A percentile compares a stretch with the other conserved stretches of the same genome.
These are phyloP conservation scores for Heloderma charlesbogerti DNA, from an alignment of 2,113 vertebrate species.

Conservation along the genomic window DNA sequence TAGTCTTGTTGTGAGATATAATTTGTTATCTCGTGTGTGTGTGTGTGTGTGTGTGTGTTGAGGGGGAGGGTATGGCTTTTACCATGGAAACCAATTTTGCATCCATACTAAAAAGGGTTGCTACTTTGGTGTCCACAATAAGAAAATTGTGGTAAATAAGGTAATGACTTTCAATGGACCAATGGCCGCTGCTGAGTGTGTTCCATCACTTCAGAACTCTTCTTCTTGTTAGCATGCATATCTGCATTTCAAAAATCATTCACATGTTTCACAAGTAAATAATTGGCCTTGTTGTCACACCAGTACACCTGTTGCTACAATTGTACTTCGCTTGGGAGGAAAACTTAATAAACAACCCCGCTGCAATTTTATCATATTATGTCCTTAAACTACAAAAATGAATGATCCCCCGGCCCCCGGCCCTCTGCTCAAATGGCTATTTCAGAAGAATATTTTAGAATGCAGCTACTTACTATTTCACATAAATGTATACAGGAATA, in stretches of 20 bases:
- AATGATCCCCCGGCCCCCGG: too few species aligned
- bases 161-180: not conserved
- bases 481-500: too few species aligned
- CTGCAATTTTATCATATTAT: slow-evolving; percentile 30
- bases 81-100: slow-evolving; percentile 21
- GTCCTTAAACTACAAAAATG: not conserved
- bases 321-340: slow-evolving; percentile 39
- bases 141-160: not conserved
- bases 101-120: slow-evolving; percentile 9
- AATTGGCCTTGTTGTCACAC: slow-evolving; percentile 40
- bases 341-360: slow-evolving; percentile 19
- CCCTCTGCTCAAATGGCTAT: too few species aligned
- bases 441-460: not conserved
- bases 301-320: slow-evolving; percentile 44
- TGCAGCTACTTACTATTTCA: not conserved
- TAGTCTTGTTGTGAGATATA: slow-evolving; percentile 50
- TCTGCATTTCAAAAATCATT: slow-evolving; percentile 31
- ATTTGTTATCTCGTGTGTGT: slow-evolving; percentile 54
- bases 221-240: not conserved
- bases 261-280: slow-evolving; percentile 44
- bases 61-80: not conserved
- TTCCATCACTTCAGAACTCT: not conserved
- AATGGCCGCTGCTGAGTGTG: not conserved
- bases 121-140: not conserved
- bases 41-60: not conserved